phyloP scores from a whole-genome alignment of 1,140 invertebrate species.

The Trachymyrmex cornetzi region DNA sequence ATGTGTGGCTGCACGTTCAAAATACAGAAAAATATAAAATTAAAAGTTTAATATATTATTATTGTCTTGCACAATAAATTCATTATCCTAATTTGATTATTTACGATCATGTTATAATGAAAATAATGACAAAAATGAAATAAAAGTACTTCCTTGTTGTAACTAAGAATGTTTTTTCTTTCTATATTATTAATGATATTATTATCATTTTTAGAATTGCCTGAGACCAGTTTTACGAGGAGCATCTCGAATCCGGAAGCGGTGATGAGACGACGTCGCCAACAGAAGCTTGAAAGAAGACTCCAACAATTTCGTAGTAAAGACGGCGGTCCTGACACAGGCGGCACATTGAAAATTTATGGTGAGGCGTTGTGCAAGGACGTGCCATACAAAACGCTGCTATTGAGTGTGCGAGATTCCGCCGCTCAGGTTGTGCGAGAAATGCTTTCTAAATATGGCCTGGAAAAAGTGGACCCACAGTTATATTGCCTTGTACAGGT shows the following conservation, averaged over 20 bases:
- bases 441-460: constrained; percentile 98
- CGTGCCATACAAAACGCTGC: constrained; percentile 99
- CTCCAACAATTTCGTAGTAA: constrained; percentile 98
- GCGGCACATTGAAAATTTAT: constrained; percentile 99
- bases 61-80: background rate
- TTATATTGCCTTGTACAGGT: constrained; percentile 98
- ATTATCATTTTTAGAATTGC: constrained; percentile 91
- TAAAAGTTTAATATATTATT: constrained; percentile 9
- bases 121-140: background rate
- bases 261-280: constrained; percentile 98
- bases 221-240: constrained; percentile 98
- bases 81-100: background rate
- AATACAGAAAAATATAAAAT: background rate
- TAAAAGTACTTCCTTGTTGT: background rate
- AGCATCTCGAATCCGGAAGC: constrained; percentile 99
- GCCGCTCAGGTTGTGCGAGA: constrained; percentile 97
- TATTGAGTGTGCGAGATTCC: constrained; percentile 97
- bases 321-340: constrained; percentile 96
- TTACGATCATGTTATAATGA: background rate
- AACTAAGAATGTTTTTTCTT: constrained; percentile 8
- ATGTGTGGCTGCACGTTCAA: too few relatives aligned
- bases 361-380: constrained; percentile 98
- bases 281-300: constrained; percentile 98
- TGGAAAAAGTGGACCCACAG: constrained; percentile 94
- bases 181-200: constrained; percentile 13